Conservation (phyloP, 2,113 vertebrate species). For the Hyperoodon ampullatus region DNA sequence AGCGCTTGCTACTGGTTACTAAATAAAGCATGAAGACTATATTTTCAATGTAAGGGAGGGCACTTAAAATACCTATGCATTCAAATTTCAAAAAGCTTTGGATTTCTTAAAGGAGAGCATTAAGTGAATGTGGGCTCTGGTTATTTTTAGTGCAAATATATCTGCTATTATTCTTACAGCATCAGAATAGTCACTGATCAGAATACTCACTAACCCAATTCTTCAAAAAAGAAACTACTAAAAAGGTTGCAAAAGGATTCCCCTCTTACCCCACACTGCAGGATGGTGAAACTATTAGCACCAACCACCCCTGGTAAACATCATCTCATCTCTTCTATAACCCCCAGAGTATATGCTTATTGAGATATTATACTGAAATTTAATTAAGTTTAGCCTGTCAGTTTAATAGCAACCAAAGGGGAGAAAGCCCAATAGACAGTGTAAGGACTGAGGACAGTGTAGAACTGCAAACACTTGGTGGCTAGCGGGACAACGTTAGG, state of each 20-base stretch:
- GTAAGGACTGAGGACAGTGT: background rate
- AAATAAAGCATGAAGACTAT: background rate
- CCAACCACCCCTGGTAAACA: background rate
- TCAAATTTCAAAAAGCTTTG: background rate
- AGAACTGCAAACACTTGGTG: background rate
- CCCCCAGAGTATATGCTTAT: background rate
- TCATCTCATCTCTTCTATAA: background rate
- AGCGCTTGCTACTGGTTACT: background rate
- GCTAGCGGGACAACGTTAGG: background rate
- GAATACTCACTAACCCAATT: constrained; percentile 26
- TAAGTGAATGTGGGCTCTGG: background rate
- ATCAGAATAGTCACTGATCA: constrained; percentile 29
- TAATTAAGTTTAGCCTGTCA: background rate
- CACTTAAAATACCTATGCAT: background rate
- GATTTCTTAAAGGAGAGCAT: background rate
- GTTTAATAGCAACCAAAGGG: background rate
- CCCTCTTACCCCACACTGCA: background rate
- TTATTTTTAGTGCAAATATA: background rate
- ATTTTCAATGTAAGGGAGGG: background rate
- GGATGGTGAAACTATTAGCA: background rate
- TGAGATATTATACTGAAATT: background rate
- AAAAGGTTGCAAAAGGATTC: background rate
- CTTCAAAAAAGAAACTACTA: constrained; percentile 10
- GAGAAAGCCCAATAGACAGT: background rate
- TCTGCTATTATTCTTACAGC: background rate